Evolutionary conservation across 2,113 vertebrate genomes (phyloP).

Genomic region (Brachypteracias leptosomus): DNA sequence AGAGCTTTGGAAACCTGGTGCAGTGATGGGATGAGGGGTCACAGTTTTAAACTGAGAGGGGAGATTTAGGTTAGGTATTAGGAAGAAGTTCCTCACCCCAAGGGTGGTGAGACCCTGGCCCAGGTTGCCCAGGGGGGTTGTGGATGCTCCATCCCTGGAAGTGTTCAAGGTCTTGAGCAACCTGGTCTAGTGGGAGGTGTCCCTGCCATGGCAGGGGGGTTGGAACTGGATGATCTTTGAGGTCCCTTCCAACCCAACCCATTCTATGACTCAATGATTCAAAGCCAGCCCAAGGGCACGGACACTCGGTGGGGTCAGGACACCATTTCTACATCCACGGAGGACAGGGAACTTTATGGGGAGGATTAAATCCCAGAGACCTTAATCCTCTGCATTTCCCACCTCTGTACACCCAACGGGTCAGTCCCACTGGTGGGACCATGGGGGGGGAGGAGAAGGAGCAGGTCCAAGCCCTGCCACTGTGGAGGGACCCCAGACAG

Average conservation of each 20-base stretch:
- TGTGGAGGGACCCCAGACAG: not conserved
- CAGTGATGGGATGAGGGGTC: not conserved
- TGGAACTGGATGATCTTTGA: not conserved
- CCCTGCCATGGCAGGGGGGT: not conserved
- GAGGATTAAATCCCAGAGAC: not conserved
- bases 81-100: not conserved
- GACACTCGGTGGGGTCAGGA: accelerated
- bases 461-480: not conserved
- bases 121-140: not conserved
- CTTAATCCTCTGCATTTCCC: not conserved
- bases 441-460: not conserved
- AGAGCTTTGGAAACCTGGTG: not conserved
- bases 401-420: accelerated
- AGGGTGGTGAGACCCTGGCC: not conserved
- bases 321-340: accelerated
- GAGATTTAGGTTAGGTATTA: not conserved
- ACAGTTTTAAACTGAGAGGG: not conserved
- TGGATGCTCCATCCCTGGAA: not conserved
- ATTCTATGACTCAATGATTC: not conserved
- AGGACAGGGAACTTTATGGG: not conserved
- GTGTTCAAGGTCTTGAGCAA: not conserved
- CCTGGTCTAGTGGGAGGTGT: not conserved
- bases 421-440: not conserved
- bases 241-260: not conserved
- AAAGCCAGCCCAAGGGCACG: accelerated